Evolutionary conservation across 2,113 vertebrate species (phyloP).

Genomic region (Indri indri): DNA sequence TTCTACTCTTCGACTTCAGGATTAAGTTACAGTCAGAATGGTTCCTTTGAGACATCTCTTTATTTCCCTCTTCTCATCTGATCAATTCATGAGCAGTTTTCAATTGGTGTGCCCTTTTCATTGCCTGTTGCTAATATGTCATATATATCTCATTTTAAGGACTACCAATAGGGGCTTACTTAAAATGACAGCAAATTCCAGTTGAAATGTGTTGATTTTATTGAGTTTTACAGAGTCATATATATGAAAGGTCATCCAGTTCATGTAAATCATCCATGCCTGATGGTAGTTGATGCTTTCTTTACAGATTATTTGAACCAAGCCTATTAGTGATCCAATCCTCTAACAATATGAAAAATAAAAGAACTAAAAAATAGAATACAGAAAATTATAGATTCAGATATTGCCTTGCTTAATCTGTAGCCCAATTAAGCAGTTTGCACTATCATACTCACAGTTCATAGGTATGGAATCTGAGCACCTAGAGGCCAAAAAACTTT

Average conservation of each 20-base stretch:
- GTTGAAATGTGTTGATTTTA: slow-evolving; percentile 58
- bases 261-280: slow-evolving; percentile 11
- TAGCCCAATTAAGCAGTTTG: not conserved
- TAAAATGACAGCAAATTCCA: slow-evolving; percentile 61
- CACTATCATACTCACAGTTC: not conserved
- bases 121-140: slow-evolving; percentile 71
- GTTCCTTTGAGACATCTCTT: slow-evolving; percentile 81
- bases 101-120: slow-evolving; percentile 68
- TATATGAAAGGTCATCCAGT: slow-evolving; percentile 40
- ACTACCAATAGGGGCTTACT: slow-evolving; percentile 55
- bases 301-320: not conserved
- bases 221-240: slow-evolving; percentile 54
- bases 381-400: not conserved
- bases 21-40: slow-evolving; percentile 81
- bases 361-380: not conserved
- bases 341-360: not conserved
- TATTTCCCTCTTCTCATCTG: slow-evolving; percentile 75
- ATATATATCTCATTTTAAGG: slow-evolving; percentile 65
- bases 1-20: slow-evolving; percentile 77
- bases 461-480: not conserved
- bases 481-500: not conserved
- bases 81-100: slow-evolving; percentile 79
- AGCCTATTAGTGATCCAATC: not conserved
- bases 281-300: not conserved
- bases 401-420: not conserved